phyloP scores from a whole-genome alignment of 2,888 invertebrate species.

The Empis livida region DNA sequence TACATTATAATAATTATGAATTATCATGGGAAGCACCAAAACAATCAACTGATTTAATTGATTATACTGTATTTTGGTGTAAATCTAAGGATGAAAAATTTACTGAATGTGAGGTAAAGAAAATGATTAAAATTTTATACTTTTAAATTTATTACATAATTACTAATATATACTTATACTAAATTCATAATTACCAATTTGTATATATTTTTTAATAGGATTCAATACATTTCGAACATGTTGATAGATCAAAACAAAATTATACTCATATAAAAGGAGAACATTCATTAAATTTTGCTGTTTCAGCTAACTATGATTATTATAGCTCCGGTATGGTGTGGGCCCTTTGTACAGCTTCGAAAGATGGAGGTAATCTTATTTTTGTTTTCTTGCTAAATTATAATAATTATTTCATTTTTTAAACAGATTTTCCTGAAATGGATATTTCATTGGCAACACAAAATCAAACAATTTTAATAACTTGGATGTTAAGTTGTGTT shows the following conservation, averaged over 20 bases:
- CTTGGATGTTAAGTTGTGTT: slow-evolving; percentile 67
- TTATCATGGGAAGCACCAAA: slow-evolving; percentile 57
- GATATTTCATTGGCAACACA: slow-evolving; percentile 14
- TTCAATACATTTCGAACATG: slow-evolving; percentile 45
- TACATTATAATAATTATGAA: slow-evolving; percentile 57
- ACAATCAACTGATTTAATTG: slow-evolving; percentile 34
- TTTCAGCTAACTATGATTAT: slow-evolving; percentile 56
- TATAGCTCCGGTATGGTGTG: slow-evolving; percentile 75
- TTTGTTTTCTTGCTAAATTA: too few species aligned
- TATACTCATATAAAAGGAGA: slow-evolving; percentile 37
- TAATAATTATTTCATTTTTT: not conserved
- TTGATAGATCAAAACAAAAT: slow-evolving; percentile 26
- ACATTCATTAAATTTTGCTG: slow-evolving; percentile 55
- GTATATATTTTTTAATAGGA: slow-evolving; percentile 35
- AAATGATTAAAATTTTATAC: not conserved
- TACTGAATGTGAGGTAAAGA: slow-evolving; percentile 43
- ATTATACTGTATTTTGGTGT: slow-evolving; percentile 78
- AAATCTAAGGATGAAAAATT: slow-evolving; percentile 42
- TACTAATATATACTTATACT: too few species aligned
- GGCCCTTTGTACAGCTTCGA: slow-evolving; percentile 49
- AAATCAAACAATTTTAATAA: slow-evolving; percentile 42
- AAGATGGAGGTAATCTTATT: slow-evolving; percentile 16
- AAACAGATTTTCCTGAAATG: slow-evolving; percentile 24
- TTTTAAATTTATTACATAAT: too few species aligned
- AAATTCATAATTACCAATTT: too few species aligned